Evolutionary conservation across 2,797 vertebrate species (phyloP), one percentile per base, ranked within the genome.

Genomic region (Rhinichthys osculus): DNA sequence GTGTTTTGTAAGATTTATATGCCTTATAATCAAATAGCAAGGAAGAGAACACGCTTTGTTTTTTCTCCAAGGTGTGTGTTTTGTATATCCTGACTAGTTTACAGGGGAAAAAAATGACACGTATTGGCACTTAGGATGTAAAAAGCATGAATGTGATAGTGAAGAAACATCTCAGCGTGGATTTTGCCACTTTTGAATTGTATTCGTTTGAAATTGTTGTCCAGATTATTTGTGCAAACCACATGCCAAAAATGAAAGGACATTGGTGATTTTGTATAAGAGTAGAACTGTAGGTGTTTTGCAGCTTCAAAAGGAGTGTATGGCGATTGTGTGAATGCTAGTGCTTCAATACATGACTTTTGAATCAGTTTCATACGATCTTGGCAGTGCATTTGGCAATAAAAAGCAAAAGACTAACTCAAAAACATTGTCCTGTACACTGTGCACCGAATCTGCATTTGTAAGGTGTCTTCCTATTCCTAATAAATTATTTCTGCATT

Each of bases 401-500:
- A 77, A 74, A 54, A 62, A 69, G 44, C 17, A 40, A 72, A 83
- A 4, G 9, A 72, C 44, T 84, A 81, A 86, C 85, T 54, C 27
- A 52, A 52, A 69, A 44, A 13, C 14, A 76, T 69, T 42, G 42
- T 62, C 10, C 10, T 79, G 38, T 73, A 67, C 76, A 47, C 42
- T 52, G 35, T 67, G 33, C 62, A 19, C 42, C 52, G 59, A 81
- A 72, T 62, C 23, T 23, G 16, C 27, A 33, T 50, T 70, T 83
- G 44, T 59, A 47, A 72, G 13, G 44, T 7, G 44, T 77, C n/a
- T 74, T 86, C 27, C 30, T 14, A 21, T 74, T n/a, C 17, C 33
- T 85, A 19, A 85, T 85, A 85, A 85, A 80, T 85, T 85, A 79
- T 85, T 70, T 78, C 47, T 47, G 83, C 82, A 83, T 83, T 66